Evolutionary conservation across 2,113 vertebrate genomes (phyloP).

Genomic region (Saimiri boliviensis): DNA sequence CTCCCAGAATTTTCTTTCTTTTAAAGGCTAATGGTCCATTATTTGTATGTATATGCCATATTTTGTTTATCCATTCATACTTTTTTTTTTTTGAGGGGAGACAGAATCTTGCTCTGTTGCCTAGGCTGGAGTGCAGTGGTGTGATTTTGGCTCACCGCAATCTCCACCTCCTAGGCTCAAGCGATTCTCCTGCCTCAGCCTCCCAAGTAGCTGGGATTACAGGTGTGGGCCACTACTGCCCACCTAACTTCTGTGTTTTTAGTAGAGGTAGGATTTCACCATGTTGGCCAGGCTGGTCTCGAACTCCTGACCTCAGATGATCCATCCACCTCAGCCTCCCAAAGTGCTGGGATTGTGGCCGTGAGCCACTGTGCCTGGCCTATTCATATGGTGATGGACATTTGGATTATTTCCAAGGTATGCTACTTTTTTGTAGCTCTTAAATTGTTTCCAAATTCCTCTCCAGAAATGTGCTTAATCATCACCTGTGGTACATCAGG

Average conservation of each 20-base stretch:
- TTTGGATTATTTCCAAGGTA: not conserved
- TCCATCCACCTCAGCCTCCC: not conserved
- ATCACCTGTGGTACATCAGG: not conserved
- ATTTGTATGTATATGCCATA: too few relatives aligned
- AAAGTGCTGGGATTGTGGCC: not conserved
- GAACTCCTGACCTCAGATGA: not conserved
- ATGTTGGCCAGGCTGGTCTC: not conserved
- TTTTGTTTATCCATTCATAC: too few relatives aligned
- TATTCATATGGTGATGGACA: not conserved
- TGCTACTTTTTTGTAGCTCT: not conserved
- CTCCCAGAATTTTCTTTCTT: too few relatives aligned
- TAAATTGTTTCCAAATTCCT: not conserved
- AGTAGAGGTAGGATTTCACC: too few relatives aligned
- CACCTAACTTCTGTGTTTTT: too few relatives aligned
- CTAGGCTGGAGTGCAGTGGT: not conserved
- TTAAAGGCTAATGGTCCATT: too few relatives aligned
- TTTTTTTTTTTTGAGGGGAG: rapidly evolving
- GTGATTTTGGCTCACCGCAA: not conserved
- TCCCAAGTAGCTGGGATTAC: not conserved
- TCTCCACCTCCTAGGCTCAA: not conserved
- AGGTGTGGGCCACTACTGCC: not conserved
- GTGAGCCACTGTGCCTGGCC: not conserved
- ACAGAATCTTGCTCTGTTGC: not conserved
- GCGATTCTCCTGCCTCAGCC: not conserved
- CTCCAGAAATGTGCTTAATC: not conserved